A percentile compares a stretch with the other conserved stretches of the same genome.
These are phyloP conservation scores for Palythoa grandiflora DNA, from an alignment of 92 coral and sea anemone genomes.

Conservation along the genomic window DNA sequence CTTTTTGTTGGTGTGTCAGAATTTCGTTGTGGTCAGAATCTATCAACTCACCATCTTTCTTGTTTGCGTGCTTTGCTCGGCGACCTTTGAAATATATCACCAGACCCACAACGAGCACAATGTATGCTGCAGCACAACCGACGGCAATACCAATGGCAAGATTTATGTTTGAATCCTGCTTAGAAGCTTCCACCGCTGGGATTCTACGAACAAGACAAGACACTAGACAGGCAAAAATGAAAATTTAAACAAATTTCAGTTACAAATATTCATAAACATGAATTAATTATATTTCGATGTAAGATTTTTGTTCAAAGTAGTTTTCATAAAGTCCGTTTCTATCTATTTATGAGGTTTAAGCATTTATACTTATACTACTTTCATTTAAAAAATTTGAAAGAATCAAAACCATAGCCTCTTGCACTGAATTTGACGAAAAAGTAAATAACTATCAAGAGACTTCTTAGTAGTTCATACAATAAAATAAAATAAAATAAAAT, in stretches of 20 bases:
- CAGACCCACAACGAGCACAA: slow-evolving; percentile 93
- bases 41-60: slow-evolving; percentile 64
- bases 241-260: background rate
- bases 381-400: too few species aligned
- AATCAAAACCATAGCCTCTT: too few species aligned
- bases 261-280: too few species aligned
- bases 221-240: background rate
- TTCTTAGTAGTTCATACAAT: too few species aligned
- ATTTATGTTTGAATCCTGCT: slow-evolving; percentile 69
- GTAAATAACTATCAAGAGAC: too few species aligned
- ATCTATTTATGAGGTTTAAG: too few species aligned
- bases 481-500: too few species aligned
- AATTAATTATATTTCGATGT: too few species aligned
- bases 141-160: slow-evolving; percentile 96
- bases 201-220: background rate
- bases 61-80: slow-evolving; percentile 86
- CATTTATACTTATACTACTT: too few species aligned
- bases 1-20: background rate
- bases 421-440: too few species aligned
- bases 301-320: too few species aligned
- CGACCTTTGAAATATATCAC: slow-evolving; percentile 98
- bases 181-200: background rate
- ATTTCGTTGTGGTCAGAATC: background rate
- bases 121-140: slow-evolving; percentile 99
- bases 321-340: too few species aligned